Percentiles rank a stretch among this genome's conserved stretches.
Conservation (phyloP, 2,797 vertebrate genomes). For the Ctenopoma kingsleyae region DNA sequence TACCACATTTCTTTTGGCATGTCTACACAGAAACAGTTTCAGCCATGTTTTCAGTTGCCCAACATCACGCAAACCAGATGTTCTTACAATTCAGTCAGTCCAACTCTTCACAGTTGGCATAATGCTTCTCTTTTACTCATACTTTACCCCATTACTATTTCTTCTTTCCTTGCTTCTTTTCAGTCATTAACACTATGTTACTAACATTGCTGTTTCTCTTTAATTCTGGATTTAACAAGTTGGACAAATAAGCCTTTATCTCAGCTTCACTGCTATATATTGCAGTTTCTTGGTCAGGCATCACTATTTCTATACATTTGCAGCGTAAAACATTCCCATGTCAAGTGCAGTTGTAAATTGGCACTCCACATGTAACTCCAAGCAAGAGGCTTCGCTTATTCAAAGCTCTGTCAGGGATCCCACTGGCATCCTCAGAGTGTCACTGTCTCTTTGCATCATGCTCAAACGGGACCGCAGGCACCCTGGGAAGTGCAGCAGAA, state of each 20-base stretch:
- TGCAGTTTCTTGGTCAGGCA: background rate
- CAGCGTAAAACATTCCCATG: conserved; percentile 37
- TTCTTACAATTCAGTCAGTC: no score
- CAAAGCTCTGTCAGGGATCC: conserved; percentile 61
- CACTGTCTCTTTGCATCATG: conserved; percentile 68
- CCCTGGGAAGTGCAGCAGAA: conserved; percentile 66
- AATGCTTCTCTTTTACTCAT: no score
- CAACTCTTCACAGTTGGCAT: no score
- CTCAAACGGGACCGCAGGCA: conserved; percentile 63
- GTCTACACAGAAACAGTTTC: no score
- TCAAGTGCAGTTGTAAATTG: conserved; percentile 16
- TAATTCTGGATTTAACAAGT: background rate
- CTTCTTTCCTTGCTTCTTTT: no score
- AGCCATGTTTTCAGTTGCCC: no score
- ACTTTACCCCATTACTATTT: no score
- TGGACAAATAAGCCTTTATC: background rate
- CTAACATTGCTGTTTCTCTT: background rate
- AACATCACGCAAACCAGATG: no score
- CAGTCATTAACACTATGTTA: background rate
- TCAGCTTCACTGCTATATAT: background rate
- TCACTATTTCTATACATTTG: conserved; percentile 23
- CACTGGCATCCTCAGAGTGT: conserved; percentile 63
- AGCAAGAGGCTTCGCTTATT: conserved; percentile 57
- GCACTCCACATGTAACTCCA: conserved; percentile 37
- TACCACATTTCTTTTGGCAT: no score